Base-by-base conservation (phyloP, 2,888 invertebrate genomes). In the Tricholauxania praeusta region DNA sequence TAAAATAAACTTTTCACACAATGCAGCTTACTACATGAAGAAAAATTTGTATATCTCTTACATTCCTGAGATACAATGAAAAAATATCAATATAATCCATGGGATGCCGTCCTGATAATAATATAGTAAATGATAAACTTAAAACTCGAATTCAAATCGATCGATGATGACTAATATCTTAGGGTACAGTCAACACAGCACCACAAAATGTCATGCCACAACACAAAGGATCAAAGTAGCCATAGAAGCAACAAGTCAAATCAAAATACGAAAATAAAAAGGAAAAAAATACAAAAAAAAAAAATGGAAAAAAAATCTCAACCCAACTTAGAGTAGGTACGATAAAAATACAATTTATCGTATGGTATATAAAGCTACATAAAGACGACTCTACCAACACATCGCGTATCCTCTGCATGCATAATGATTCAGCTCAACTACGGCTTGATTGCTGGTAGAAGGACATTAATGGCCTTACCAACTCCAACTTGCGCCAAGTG, bases 381-480 rank as follows among this genome's bases (percentile, higher is more conserved):
- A 12, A 6, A 39, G 39, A 32, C 51, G 39, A 52, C 53, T 12
- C 51, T 22, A 64, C n/a, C 39, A 52, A 8, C 12, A 22, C 55
- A 57, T 12, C 48, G 19, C 63, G 70, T 52, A 70, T 70, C 70
- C 70, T 70, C 70, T 53, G 48, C 63, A 52, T 63, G 62, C 63
- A 59, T 69, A 59, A 70, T 63, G 63, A 70, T 62, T 70, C 70
- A 70, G 39, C 10, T 7, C 39, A 39, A 10, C 10, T 10, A 39
- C 39, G 39, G 62, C 62, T 32, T 70, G 53, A 63, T 62, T 70
- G 39, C 39, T 10, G 52, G 52, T 70, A 63, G 70, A 70, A 70
- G 70, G 70, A 70, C 63, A 70, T 63, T 52, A 12, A 52, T 62
- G 39, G 47, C 55, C n/a, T 32, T 48, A 19, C 39, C 55, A 17